Conservation (phyloP, 2,113 vertebrate genomes). For the Casuarius casuarius region DNA sequence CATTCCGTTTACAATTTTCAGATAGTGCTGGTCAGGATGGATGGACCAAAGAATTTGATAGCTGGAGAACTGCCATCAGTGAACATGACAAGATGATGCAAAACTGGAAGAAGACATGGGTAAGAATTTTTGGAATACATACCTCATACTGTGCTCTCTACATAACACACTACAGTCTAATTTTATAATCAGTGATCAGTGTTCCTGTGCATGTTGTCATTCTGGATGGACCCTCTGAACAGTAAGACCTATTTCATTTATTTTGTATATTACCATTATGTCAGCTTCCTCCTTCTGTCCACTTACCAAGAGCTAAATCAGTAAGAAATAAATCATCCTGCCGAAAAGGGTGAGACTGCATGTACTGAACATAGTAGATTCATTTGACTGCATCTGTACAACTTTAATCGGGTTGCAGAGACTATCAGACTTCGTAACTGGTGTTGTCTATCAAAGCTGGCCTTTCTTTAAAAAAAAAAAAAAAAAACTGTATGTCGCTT, state of each 20-base stretch:
- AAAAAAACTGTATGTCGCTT: not conserved
- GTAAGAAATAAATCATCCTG: not conserved
- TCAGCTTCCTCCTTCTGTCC: not conserved
- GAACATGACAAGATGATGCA: slow-evolving; percentile 87
- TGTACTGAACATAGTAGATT: not conserved
- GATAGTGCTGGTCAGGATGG: slow-evolving; percentile 72
- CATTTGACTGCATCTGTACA: not conserved
- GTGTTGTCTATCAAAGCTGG: not conserved
- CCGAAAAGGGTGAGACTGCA: not conserved
- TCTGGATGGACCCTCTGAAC: not conserved
- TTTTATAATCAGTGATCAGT: not conserved
- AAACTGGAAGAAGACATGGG: slow-evolving; percentile 89
- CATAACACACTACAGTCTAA: too few relatives aligned
- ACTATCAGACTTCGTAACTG: not conserved
- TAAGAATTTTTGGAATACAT: slow-evolving; percentile 55
- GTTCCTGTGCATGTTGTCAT: not conserved
- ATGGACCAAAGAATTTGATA: slow-evolving; percentile 81
- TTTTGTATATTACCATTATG: fast-evolving
- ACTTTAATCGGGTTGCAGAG: not conserved
- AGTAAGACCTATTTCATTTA: not conserved
- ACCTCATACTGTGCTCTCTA: not conserved
- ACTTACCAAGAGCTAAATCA: not conserved
- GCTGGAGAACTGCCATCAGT: slow-evolving; percentile 83
- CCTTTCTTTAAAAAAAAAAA: not conserved
- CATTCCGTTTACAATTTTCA: slow-evolving; percentile 67